Evolutionary conservation across 2,888 invertebrate species (phyloP), one percentile per base, ranked within the genome.

Genomic region (Ypsolopha scabrella): DNA sequence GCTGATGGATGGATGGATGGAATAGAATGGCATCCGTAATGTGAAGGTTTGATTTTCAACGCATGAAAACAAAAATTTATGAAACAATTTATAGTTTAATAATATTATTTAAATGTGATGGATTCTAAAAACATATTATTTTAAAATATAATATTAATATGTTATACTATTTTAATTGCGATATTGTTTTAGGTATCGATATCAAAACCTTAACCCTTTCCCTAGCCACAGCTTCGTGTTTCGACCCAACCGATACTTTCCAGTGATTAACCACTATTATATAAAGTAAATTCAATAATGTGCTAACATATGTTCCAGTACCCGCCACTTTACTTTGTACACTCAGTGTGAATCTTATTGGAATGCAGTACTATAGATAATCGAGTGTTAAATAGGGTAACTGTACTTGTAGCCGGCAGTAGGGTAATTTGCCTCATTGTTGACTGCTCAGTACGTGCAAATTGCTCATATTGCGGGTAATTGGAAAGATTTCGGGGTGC

Each of bases 261-360:
- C 62, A 75, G 75, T 76, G 81, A 86, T 86, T 85, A 86, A 85
- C 74, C 80, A 80, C 81, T 85, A 86, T 85, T 85, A 85, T 83
- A 80, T 83, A 81, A 85, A 83, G 83, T 83, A 83, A 86, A 86
- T 86, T 86, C 85, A 86, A 85, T 86, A 86, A 85, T 85, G 75
- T 47, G 47, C 36, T 35, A 43, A 48, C 47, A 48, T 37, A 43
- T 51, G 47, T 47, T 41, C 36, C 13, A 14, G n/a, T 38, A 6
- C 6, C 11, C 11, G 33, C 51, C 38, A 39, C 44, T 37, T 44
- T 24, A 34, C 39, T 11, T 9, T n/a, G 9, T 34, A 14, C 39
- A 33, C 35, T 39, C 7, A 33, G n/a, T 8, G n/a, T 47, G 8
- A 35, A 47, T 13, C 37, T 37, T 37, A 47, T 35, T 10, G 7